Evolutionary conservation across 35 echinoderm and acorn worm genomes (phyloP), one percentile per base, ranked within the genome.

Genomic region (Lytechinus pictus): DNA sequence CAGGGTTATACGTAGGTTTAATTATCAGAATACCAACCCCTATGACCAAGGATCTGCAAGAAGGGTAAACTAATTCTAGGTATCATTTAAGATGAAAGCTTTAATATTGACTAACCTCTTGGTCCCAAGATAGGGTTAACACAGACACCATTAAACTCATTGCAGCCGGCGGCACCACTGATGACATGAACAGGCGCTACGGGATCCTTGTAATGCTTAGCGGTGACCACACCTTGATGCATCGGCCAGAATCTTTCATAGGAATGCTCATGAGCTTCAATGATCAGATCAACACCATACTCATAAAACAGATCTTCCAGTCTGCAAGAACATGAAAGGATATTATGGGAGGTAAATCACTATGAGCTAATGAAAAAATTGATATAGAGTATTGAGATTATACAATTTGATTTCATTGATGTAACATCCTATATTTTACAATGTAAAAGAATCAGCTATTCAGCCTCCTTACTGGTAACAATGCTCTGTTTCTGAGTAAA

Each of bases 161-260:
- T 97, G 54, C 98, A 99, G 0, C 98, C 98, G 19, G 98, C 98
- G 0, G 98, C 92, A 3, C 95, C 98, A 21, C 95, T 94, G 86
- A 99, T 99, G 19, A 99, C 94, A 57, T 99, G 98, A 4, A 99
- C 95, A 19, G 98, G 98, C 54, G 98, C 98, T 27, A 53, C 54
- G 27, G 98, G 98, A 87, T 97, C 91, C 9, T 11, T 95, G 87
- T 99, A 99, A 33, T 95, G 88, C 16, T 91, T 92, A 9, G 94
- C 66, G 10, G 55, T 91, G 9, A 99, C 98, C 54, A 95, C 53
- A 14, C 95, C 95, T 19, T 91, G 79, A 89, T 96, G 96, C 94
- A 99, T 89, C 4, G 98, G 98, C 97, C 97, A 99, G 6, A 99
- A 95, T 24, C 98, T 94, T 52, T 99, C 98, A 66, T 99, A 99